Base-by-base conservation (phyloP, 2,797 vertebrate genomes). In the Sciaenops ocellatus region DNA sequence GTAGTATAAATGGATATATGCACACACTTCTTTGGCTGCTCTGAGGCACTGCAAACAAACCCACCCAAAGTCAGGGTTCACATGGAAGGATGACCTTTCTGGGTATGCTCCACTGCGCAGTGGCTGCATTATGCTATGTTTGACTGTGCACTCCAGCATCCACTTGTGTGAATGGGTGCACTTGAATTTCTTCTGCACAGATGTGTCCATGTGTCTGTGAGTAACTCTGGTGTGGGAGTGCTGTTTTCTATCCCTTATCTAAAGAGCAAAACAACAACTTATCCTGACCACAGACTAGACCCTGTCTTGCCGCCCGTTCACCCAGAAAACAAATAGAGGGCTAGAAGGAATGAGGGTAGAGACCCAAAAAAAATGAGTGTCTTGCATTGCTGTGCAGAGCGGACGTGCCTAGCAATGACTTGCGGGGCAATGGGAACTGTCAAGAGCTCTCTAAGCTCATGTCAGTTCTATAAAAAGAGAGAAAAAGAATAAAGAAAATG, bases 271-370 rank as follows among this genome's bases (percentile, higher is more conserved):
- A 87, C 78, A 85, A 70, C 78, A 86, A 71, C 80, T 83, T 85
- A 77, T 85, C 75, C 77, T 70, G 71, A 81, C 80, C 48, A 4
- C 77, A 78, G 64, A 83, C 62, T 46, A 60, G 69, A 80, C 61
- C 68, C 71, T 47, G 74, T 85, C 86, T 84, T 75, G 50, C 72
- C 9, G 12, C 48, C 51, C 67, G 71, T 65, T 88, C 89, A 92
- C 87, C 90, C 86, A 76, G 82, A 87, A 87, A 90, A 84, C 80
- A 89, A 87, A 89, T 54, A 69, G 44, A 89, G 54, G 69, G 24
- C 60, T 71, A 46, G 42, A 83, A 75, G 48, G 65, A 85, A 76
- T 56, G 28, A 71, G 59, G 48, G 61, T 62, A 60, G 46, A 89
- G 68, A 78, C 62, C 77, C 28, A 55, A 79, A 86, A 85, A 76